Evolutionary conservation across 2,888 invertebrate genomes (phyloP).

Genomic region (Heliconius ismenius): DNA sequence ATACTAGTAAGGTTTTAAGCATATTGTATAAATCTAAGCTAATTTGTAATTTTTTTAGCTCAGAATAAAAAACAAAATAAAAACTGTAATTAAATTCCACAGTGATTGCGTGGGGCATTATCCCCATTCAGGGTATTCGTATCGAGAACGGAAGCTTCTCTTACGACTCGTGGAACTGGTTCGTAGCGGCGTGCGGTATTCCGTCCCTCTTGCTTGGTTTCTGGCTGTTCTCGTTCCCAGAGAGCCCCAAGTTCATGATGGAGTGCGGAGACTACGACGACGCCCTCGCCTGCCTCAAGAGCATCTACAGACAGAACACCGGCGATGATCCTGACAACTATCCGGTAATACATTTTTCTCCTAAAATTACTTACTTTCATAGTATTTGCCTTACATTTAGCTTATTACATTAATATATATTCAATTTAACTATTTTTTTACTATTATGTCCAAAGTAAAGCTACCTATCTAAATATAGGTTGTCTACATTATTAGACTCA

Average conservation of each 20-base stretch:
- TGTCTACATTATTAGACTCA: too few relatives aligned
- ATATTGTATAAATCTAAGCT: not conserved
- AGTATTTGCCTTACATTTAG: too few relatives aligned
- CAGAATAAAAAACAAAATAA: not conserved
- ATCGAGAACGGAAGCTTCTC: slow-evolving; percentile 82
- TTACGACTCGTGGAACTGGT: slow-evolving; percentile 91
- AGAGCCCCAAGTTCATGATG: slow-evolving; percentile 91
- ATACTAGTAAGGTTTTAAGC: not conserved
- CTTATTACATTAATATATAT: too few relatives aligned
- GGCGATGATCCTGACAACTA: slow-evolving; percentile 86
- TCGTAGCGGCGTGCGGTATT: slow-evolving; percentile 87
- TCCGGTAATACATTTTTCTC: slow-evolving; percentile 77
- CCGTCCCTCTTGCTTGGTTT: slow-evolving; percentile 86
- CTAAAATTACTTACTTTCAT: too few relatives aligned
- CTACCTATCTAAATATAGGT: too few relatives aligned
- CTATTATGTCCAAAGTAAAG: too few relatives aligned
- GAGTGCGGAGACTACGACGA: slow-evolving; percentile 90
- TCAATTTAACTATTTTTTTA: too few relatives aligned
- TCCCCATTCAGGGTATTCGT: slow-evolving; percentile 85
- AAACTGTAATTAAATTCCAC: slow-evolving; percentile 30
- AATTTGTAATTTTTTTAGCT: not conserved
- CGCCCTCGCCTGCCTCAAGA: slow-evolving; percentile 85
- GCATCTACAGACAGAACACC: slow-evolving; percentile 87
- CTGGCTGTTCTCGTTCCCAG: slow-evolving; percentile 89
- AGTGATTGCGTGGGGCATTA: slow-evolving; percentile 91